Evolutionary conservation across 1,140 invertebrate genomes (phyloP), one percentile per base, ranked within the genome.

Genomic region (Drosophila burlai): DNA sequence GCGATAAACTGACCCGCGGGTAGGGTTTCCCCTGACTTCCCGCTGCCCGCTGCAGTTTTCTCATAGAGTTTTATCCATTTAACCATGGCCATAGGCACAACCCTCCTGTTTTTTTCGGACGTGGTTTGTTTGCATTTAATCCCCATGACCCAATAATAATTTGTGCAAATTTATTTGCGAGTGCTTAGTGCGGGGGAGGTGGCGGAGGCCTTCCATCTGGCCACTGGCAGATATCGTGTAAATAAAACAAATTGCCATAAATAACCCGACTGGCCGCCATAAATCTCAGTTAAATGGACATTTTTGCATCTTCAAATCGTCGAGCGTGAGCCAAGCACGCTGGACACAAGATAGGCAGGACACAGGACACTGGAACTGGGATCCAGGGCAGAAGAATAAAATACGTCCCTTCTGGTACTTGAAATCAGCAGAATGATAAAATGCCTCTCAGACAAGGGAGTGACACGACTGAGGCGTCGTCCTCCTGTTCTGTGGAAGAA

Each of bases 231-330:
- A 91, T 91, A 91, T 83, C 82, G 80, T 80, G 81, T 82, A 91
- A 91, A 91, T 91, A 86, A 90, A 91, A 91, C 82, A 91, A 91
- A 91, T 91, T 86, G 86, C 80, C 85, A 91, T 91, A 91, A 91
- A 91, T 91, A 91, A 91, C 84, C 84, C 80, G 76, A 65, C 66
- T 73, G 69, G 75, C 83, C 79, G 80, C 87, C 83, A 91, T 91
- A 91, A 91, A 91, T 91, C 86, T 90, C 83, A 68, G 83, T 85
- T 83, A 91, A 91, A 91, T 86, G 87, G 86, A 86, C 86, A 91
- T 91, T 91, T 91, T 91, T 91, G 86, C 86, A 91, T 91, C 86
- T 86, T 86, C 80, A 91, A 91, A 90, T 82, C 64, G 86, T 79
- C 83, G 80, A 87, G 74, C 36, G 63, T 15, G 36, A 40, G n/a